Evolutionary conservation across 37 sponge, comb jelly and placozoan species (phyloP).

Genomic region (Chondrilla cf. caribensis): DNA sequence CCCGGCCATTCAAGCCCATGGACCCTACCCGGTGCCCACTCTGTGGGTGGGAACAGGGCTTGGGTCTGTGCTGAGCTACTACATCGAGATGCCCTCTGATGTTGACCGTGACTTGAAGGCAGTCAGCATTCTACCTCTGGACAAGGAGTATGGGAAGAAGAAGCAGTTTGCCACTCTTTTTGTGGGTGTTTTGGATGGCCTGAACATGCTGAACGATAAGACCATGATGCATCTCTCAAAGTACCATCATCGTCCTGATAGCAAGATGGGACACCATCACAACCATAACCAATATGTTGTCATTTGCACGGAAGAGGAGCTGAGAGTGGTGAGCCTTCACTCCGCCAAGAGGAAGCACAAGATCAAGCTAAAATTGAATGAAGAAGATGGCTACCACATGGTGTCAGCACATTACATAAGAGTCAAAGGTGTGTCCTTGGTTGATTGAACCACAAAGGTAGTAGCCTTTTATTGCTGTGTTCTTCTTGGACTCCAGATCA

Average conservation of each 20-base stretch:
- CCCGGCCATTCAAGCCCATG: slow-evolving; percentile 49
- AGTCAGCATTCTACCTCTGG: slow-evolving; percentile 17
- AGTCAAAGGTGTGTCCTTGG: slow-evolving; percentile 35
- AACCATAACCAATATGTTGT: slow-evolving; percentile 46
- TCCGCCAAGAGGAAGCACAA: slow-evolving; percentile 60
- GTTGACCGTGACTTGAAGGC: slow-evolving; percentile 43
- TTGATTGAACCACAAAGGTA: not conserved
- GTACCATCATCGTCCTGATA: slow-evolving; percentile 17
- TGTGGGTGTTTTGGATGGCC: slow-evolving; percentile 62
- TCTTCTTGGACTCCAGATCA: slow-evolving; percentile 23
- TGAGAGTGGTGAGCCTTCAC: slow-evolving; percentile 53
- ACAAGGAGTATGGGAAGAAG: slow-evolving; percentile 53
- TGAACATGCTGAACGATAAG: slow-evolving; percentile 50
- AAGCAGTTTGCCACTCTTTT: slow-evolving; percentile 60
- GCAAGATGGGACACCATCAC: slow-evolving; percentile 8
- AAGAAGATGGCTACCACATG: slow-evolving; percentile 56
- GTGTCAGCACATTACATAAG: slow-evolving; percentile 70
- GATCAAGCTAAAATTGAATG: slow-evolving; percentile 49
- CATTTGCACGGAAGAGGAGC: slow-evolving; percentile 62
- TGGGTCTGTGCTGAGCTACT: slow-evolving; percentile 54
- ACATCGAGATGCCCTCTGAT: slow-evolving; percentile 58
- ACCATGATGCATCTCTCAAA: slow-evolving; percentile 41
- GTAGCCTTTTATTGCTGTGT: not conserved
- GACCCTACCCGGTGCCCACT: slow-evolving; percentile 11
- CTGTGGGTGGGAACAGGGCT: slow-evolving; percentile 64